Conservation (phyloP, 2,888 invertebrate species). For the Acanthosoma haemorrhoidale region DNA sequence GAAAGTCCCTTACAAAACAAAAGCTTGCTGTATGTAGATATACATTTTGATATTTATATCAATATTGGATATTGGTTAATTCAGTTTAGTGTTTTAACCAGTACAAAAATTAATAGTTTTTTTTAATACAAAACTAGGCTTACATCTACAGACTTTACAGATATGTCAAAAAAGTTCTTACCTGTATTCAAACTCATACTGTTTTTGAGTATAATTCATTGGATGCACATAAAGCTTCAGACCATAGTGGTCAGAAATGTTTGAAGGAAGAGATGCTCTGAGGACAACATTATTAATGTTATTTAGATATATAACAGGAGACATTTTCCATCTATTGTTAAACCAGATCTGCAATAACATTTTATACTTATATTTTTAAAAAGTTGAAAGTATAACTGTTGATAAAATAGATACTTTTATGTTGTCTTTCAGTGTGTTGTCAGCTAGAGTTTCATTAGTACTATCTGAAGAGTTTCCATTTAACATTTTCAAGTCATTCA, state of each 20-base stretch:
- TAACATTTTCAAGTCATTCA: neutral
- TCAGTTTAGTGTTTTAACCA: too few species aligned
- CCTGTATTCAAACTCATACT: slow-evolving; percentile 44
- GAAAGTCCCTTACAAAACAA: too few species aligned
- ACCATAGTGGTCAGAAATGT: slow-evolving; percentile 31
- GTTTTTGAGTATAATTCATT: slow-evolving; percentile 57
- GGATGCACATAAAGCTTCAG: slow-evolving; percentile 35
- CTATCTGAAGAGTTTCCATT: neutral
- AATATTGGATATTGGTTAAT: too few species aligned
- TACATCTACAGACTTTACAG: too few species aligned
- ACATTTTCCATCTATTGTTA: slow-evolving; percentile 82
- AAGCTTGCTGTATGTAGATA: too few species aligned
- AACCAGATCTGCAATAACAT: slow-evolving; percentile 61
- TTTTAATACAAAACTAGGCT: too few species aligned
- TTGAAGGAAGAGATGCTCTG: slow-evolving; percentile 48
- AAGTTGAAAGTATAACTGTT: too few species aligned
- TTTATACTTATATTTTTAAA: too few species aligned
- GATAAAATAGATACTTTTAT: slow-evolving; percentile 19
- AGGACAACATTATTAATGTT: slow-evolving; percentile 61
- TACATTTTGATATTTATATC: too few species aligned
- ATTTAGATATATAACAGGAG: slow-evolving; percentile 68
- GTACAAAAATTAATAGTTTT: too few species aligned
- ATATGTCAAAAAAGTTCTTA: neutral
- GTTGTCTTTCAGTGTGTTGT: slow-evolving; percentile 14
- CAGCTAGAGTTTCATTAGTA: neutral